These are phyloP conservation scores for Frieseomelitta varia DNA, from an alignment of 1,140 invertebrate species.

Conservation along the genomic window DNA sequence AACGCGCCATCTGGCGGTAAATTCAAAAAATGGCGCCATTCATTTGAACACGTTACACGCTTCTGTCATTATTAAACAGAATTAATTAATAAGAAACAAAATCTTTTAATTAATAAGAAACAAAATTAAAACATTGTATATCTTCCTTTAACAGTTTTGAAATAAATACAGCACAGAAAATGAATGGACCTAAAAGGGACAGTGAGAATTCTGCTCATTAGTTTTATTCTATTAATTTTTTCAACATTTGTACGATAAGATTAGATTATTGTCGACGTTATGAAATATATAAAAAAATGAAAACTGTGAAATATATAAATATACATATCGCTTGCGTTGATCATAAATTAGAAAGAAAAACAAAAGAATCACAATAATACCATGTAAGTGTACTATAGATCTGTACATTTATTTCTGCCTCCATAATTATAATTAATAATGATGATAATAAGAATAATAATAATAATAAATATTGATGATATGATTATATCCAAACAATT, in stretches of 20 bases:
- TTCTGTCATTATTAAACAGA: neutral
- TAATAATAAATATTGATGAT: constrained; percentile 45
- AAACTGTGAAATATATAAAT: neutral
- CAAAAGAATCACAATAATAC: neutral
- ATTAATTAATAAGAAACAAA: neutral
- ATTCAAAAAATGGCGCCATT: neutral
- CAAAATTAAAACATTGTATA: neutral
- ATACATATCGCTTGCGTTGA: neutral
- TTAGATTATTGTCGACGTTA: constrained; percentile 29
- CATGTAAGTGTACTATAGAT: constrained; percentile 40
- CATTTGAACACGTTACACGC: neutral
- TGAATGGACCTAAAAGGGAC: neutral
- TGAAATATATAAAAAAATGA: constrained; percentile 22
- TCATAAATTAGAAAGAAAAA: neutral
- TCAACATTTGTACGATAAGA: constrained; percentile 1
- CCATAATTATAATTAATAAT: constrained; percentile 47
- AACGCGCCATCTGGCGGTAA: neutral
- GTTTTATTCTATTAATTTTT: constrained; percentile 17
- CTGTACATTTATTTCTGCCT: constrained; percentile 67
- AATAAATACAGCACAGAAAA: neutral
- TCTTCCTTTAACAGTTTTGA: neutral
- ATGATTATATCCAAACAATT: constrained; percentile 59
- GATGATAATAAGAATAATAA: constrained; percentile 36
- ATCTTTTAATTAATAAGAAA: neutral
- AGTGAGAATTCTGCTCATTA: constrained; percentile 4